Evolutionary conservation across 2,113 vertebrate genomes (phyloP), one percentile per base, ranked within the genome.

Genomic region (Colius striatus): DNA sequence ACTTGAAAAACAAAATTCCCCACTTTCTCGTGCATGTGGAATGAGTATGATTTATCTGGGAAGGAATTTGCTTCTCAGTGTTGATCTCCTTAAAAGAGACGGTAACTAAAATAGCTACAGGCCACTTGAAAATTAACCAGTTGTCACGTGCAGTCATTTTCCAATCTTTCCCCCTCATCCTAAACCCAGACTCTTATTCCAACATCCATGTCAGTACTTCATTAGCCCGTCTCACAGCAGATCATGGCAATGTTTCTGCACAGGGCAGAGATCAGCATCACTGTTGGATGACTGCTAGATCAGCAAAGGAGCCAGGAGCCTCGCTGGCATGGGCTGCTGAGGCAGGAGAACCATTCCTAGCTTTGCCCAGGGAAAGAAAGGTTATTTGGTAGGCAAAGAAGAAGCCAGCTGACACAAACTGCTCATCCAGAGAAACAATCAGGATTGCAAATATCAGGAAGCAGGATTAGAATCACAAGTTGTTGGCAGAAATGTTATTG

Each of bases 1-100:
- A 94, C 96, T 95, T 91, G 87, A 88, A 91, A 94, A 95, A 95
- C 94, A 96, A 95, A 96, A 92, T 95, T 90, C 90, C 88, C 93
- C 93, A 67, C 88, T 97, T 96, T 94, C 95, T 94, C 2, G 71
- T 88, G 88, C 85, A 18, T 94, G 88, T 77, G 94, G 93, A 97
- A 96, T 67, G 83, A 96, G 91, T 82, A 67, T 96, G 95, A 96
- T 97, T 97, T 96, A 78, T 97, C 92, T 72, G 90, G 94, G 92
- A 95, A 97, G 92, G 95, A 97, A 94, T 95, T 96, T 93, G 94
- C 94, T 92, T 92, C 85, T 96, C 85, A 43, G 68, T 86, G 92
- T 92, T 86, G 90, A 95, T 95, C 85, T 96, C 93, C 92, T 97
- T 95, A 93, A 95, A 91, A 95, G 90, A 95, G 83, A 74, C 8